These are phyloP conservation scores for Chondrilla cf. caribensis DNA, from an alignment of 37 sponge, comb jelly and placozoan genomes.

Conservation along the genomic window DNA sequence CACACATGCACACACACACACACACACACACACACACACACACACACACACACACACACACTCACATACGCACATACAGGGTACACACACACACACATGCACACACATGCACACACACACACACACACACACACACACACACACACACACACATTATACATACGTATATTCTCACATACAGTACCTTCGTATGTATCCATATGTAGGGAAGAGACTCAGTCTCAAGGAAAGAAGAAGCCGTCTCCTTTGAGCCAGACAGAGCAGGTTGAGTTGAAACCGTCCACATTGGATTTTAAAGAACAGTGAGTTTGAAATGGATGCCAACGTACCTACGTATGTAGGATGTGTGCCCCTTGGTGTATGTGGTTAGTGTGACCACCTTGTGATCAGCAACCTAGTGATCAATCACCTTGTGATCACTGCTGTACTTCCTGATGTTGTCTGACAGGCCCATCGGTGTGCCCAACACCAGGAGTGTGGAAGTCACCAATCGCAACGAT, in stretches of 20 bases:
- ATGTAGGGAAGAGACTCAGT: neutral
- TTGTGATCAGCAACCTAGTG: no score
- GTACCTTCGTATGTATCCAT: neutral
- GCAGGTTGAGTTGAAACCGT: slow-evolving; percentile 23
- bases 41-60: slow-evolving; percentile 18
- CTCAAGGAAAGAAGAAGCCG: neutral
- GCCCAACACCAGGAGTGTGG: slow-evolving; percentile 50
- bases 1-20: slow-evolving; percentile 9
- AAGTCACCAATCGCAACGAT: slow-evolving; percentile 54
- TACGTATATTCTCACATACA: neutral
- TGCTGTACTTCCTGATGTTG: neutral
- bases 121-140: slow-evolving; percentile 19
- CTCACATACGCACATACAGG: slow-evolving; percentile 2
- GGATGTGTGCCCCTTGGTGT: neutral
- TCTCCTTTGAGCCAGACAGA: slow-evolving; percentile 1
- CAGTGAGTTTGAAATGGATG: slow-evolving; percentile 35
- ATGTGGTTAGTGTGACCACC: no score
- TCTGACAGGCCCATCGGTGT: slow-evolving; percentile 62
- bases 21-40: slow-evolving; percentile 17
- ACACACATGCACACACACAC: slow-evolving; percentile 15
- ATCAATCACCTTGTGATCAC: no score
- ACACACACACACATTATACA: slow-evolving; percentile 9
- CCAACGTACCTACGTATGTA: neutral
- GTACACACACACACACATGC: slow-evolving; percentile 3
- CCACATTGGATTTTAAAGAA: slow-evolving; percentile 56